Base-by-base conservation (phyloP, 2,113 vertebrate genomes). In the Hydropotes inermis region DNA sequence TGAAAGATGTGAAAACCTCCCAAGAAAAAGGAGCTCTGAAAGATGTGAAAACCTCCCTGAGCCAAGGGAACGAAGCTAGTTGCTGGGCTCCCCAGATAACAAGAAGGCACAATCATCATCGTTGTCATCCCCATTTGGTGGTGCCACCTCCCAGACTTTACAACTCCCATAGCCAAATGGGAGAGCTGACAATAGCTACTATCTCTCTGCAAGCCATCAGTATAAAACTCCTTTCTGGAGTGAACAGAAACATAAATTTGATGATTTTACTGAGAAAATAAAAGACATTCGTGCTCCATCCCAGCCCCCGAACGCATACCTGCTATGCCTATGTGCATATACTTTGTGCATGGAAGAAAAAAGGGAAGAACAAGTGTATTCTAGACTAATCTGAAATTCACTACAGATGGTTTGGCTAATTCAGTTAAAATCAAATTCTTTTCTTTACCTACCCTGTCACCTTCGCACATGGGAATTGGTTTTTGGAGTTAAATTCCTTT, bases 371-470 rank as follows among this genome's bases (percentile, higher is more conserved):
- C 28, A 87, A 61, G 33, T 79, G 58, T 87, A 89, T 21, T 78
- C 33, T 87, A 81, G 11, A 52, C 58, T 85, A 86, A 86, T 61
- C 43, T 87, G 94, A 96, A 95, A 81, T 89, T 92, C 70, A 61
- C 57, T 79, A 87, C 82, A 91, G 58, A 43, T 93, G 33, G 61
- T 55, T 79, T 93, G 57, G 57, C 8, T 96, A 91, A 90, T 52
- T 84, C 30, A 39, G 23, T 85, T 97, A 55, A 93, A 92, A 50
- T 45, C 17, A 87, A 30, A 82, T 94, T 74, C 12, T 89, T 94
- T 83, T 88, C 61, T 82, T 93, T 45, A 87, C 64, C 36, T 94
- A 58, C 33, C n/a, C 52, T 57, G 3, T 79, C 50, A 4, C 36
- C n/a, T 96, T 91, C 81, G 79, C 50, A 90, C 36, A 74, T 90